phyloP scores from a whole-genome alignment of 2,113 vertebrate species.

The Cottus gobio region DNA sequence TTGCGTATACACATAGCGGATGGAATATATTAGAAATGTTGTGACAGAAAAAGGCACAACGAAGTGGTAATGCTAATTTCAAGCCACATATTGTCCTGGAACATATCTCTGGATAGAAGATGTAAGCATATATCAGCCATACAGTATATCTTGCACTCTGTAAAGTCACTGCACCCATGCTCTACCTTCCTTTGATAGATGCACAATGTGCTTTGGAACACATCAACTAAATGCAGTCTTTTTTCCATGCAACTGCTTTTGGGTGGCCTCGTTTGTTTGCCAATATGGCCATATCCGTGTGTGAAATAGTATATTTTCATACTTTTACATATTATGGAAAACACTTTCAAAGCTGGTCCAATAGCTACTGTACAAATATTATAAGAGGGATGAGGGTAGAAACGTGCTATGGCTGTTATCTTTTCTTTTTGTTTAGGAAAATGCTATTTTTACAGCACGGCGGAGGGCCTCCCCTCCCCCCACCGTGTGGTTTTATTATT shows the following conservation, averaged over 20 bases:
- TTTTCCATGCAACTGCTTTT: background rate
- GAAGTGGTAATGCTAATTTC: constrained; percentile 8
- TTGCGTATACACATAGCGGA: constrained; percentile 25
- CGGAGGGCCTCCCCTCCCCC: background rate
- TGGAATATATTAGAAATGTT: constrained; percentile 19
- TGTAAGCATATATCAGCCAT: constrained; percentile 1
- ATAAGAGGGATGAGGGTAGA: background rate
- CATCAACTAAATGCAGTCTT: background rate
- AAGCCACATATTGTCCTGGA: constrained; percentile 5
- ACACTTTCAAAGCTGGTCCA: background rate
- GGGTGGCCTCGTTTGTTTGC: background rate
- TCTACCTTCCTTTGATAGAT: constrained; percentile 12
- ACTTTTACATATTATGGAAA: background rate
- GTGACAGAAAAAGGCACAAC: constrained; percentile 47
- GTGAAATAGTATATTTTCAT: constrained; percentile 9
- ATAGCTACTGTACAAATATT: constrained; percentile 30
- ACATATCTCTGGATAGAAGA: constrained; percentile 5
- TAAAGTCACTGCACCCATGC: background rate
- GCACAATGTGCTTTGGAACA: constrained; percentile 23
- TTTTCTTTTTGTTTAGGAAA: background rate
- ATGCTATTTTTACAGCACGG: background rate
- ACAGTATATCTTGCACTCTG: constrained; percentile 5
- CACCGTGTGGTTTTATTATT: background rate
- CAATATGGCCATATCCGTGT: background rate
- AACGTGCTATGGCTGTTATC: background rate